Conservation (phyloP, 53 echinoderm and acorn worm species). For the Echinometra lucunter region DNA sequence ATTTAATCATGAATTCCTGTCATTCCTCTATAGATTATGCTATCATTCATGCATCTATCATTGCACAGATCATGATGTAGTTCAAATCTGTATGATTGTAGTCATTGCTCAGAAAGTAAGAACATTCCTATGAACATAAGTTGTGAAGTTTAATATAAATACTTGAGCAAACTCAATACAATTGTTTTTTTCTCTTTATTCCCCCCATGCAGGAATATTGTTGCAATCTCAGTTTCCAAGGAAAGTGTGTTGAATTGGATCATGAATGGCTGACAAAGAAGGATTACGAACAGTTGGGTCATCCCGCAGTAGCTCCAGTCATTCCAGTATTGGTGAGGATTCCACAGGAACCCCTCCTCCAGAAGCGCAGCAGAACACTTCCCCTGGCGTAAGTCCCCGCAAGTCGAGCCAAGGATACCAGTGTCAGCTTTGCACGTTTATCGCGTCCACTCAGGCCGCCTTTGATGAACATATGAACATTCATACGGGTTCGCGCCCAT, state of each 20-base stretch:
- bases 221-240: constrained; percentile 63
- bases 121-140: too few species aligned
- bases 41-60: too few species aligned
- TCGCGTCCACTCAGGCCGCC: constrained; percentile 88
- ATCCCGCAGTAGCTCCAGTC: constrained; percentile 67
- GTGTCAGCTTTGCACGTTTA: constrained; percentile 93
- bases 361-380: constrained; percentile 1
- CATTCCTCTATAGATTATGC: too few species aligned
- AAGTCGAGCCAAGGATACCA: constrained; percentile 81
- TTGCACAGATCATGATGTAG: too few species aligned
- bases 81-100: too few species aligned
- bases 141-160: too few species aligned
- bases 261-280: constrained; percentile 69
- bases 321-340: constrained; percentile 64
- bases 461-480: constrained; percentile 99
- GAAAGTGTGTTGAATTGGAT: constrained; percentile 45
- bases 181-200: neutral
- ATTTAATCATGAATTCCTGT: too few species aligned
- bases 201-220: constrained; percentile 40
- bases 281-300: constrained; percentile 64
- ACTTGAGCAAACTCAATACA: neutral
- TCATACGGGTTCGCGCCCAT: constrained; percentile 92
- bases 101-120: too few species aligned
- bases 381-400: constrained; percentile 57
- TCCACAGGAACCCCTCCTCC: constrained; percentile 56